These are phyloP conservation scores for Poeciliopsis paucimaculata DNA, from an alignment of 2,797 vertebrate genomes.

Conservation along the genomic window DNA sequence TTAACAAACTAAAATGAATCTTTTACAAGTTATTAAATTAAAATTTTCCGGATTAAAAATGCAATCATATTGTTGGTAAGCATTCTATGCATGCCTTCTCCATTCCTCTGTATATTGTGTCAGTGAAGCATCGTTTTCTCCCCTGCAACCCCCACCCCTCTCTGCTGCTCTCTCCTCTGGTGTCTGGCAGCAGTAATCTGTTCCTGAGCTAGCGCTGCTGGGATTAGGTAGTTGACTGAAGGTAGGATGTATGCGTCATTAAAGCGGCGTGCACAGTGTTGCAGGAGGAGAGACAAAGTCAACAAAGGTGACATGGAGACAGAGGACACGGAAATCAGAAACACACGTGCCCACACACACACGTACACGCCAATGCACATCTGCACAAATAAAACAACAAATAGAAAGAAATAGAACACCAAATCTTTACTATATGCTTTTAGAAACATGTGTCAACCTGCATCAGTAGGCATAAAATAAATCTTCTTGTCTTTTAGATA, in stretches of 20 bases:
- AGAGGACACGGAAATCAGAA: slow-evolving; percentile 51
- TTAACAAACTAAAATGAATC: neutral
- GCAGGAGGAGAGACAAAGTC: slow-evolving; percentile 76
- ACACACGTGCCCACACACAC: slow-evolving; percentile 27
- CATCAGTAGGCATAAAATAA: slow-evolving; percentile 21
- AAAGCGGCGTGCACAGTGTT: slow-evolving; percentile 70
- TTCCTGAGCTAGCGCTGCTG: slow-evolving; percentile 80
- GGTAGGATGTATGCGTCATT: slow-evolving; percentile 83
- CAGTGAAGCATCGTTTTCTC: slow-evolving; percentile 62
- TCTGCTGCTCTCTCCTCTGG: slow-evolving; percentile 71
- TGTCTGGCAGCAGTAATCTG: slow-evolving; percentile 82
- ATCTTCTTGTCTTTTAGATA: slow-evolving; percentile 41
- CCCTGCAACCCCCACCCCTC: slow-evolving; percentile 55
- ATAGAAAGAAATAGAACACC: neutral
- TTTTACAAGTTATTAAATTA: slow-evolving; percentile 1
- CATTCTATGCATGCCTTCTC: slow-evolving; percentile 36
- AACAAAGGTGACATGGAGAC: slow-evolving; percentile 78
- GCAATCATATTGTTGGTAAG: slow-evolving; percentile 28
- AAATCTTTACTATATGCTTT: slow-evolving; percentile 20
- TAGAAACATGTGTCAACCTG: slow-evolving; percentile 25
- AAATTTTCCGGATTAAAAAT: slow-evolving; percentile 27
- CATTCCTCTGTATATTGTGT: slow-evolving; percentile 60
- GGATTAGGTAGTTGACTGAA: slow-evolving; percentile 81
- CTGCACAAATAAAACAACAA: slow-evolving; percentile 49
- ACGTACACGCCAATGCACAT: slow-evolving; percentile 16